Evolutionary conservation across 2,113 vertebrate genomes (phyloP).

Genomic region (Sander vitreus): DNA sequence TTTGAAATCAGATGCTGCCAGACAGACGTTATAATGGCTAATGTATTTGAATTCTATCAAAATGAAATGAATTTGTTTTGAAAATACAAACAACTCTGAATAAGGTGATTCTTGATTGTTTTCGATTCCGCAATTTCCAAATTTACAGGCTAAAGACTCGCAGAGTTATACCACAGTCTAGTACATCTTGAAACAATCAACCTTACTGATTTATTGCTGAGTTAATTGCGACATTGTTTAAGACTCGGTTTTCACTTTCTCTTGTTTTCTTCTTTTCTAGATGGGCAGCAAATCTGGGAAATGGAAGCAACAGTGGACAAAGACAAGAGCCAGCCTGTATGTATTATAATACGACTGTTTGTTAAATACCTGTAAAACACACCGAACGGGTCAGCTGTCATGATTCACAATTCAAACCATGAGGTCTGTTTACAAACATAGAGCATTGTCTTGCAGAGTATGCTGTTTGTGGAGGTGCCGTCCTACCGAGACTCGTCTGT

Average conservation of each 20-base stretch:
- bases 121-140: neutral
- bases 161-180: neutral
- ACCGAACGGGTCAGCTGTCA: neutral
- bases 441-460: conserved; percentile 84
- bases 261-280: conserved; percentile 78
- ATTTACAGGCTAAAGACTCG: neutral
- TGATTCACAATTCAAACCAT: neutral
- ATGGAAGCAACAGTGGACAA: conserved; percentile 98
- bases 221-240: conserved; percentile 16
- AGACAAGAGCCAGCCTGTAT: conserved; percentile 97
- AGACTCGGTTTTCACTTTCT: neutral
- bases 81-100: neutral
- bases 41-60: neutral
- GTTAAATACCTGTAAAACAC: neutral
- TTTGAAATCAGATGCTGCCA: conserved; percentile 1
- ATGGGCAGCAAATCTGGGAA: conserved; percentile 98
- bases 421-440: accelerated
- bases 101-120: neutral
- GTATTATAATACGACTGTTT: conserved; percentile 60
- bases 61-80: neutral
- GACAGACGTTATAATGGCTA: neutral
- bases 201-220: neutral
- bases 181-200: conserved; percentile 23
- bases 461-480: conserved; percentile 96
- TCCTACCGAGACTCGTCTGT: conserved; percentile 91